phyloP scores from a whole-genome alignment of 2,888 invertebrate genomes.

The Trachelus iudaicus region DNA sequence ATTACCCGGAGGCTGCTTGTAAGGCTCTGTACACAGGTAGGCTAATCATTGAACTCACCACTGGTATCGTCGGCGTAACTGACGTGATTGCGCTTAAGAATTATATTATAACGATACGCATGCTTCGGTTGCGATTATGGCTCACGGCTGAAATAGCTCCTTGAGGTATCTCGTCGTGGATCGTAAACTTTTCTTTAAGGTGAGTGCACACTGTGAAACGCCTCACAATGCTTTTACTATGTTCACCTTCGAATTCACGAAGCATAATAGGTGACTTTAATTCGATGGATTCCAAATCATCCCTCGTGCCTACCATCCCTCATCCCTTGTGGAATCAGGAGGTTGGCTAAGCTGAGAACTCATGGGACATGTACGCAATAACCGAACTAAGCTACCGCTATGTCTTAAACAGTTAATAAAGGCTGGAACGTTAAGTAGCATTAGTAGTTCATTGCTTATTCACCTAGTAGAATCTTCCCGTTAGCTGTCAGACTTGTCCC shows the following conservation, averaged over 20 bases:
- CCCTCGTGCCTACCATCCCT: not conserved
- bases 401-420: slow-evolving; percentile 16
- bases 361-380: not conserved
- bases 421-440: slow-evolving; percentile 5
- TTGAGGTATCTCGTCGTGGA: not conserved
- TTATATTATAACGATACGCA: not conserved
- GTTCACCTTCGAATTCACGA: not conserved
- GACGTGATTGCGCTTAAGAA: not conserved
- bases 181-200: not conserved
- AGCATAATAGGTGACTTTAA: not conserved
- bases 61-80: not conserved
- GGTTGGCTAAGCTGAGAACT: not conserved
- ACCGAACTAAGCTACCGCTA: not conserved
- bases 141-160: not conserved
- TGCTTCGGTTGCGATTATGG: not conserved
- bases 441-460: not conserved
- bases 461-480: not conserved
- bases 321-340: not conserved
- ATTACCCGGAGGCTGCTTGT: not conserved
- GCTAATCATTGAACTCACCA: not conserved
- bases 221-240: not conserved
- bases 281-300: not conserved
- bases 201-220: not conserved
- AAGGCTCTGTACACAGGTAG: not conserved
- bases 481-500: not conserved